Conservation (phyloP, 2,888 invertebrate genomes). For the Loripinus fragilis region DNA sequence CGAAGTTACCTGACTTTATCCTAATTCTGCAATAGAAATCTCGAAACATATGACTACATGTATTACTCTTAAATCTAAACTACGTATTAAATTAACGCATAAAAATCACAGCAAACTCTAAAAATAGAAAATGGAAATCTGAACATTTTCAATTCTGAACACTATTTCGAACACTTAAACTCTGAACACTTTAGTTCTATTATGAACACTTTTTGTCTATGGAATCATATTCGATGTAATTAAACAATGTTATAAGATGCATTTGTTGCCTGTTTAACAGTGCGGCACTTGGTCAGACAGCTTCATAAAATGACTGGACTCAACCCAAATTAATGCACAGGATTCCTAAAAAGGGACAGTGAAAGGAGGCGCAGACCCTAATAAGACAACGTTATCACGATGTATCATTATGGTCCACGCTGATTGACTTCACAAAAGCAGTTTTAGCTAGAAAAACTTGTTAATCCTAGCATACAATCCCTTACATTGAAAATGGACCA, state of each 20-base stretch:
- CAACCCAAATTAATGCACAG: neutral
- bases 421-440: no score
- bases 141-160: neutral
- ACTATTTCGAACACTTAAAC: neutral
- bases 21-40: neutral
- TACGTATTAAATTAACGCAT: neutral
- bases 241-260: neutral
- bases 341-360: neutral
- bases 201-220: neutral
- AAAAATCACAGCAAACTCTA: constrained; percentile 2
- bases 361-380: neutral
- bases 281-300: no score
- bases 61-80: neutral
- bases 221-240: neutral
- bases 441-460: no score
- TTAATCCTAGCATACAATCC: no score
- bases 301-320: neutral
- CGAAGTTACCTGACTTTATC: neutral
- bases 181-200: neutral
- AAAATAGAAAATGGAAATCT: neutral
- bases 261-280: no score
- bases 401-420: no score
- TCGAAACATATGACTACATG: neutral
- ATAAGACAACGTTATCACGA: neutral
- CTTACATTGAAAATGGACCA: no score